phyloP scores from a whole-genome alignment of 2,888 invertebrate genomes.

The Pseudococcus viburni region DNA sequence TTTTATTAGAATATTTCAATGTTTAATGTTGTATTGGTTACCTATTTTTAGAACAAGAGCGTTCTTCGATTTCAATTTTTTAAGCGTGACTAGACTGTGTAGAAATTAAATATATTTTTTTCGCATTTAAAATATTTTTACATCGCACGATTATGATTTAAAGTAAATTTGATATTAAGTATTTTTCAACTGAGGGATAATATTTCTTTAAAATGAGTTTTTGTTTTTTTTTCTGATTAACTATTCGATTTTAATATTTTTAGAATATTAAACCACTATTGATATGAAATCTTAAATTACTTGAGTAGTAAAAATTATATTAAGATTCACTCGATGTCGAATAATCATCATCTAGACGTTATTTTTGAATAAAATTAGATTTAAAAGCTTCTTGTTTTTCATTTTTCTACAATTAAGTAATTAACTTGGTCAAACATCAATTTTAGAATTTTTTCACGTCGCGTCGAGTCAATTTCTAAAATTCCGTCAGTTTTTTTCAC shows the following conservation, averaged over 20 bases:
- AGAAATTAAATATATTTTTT: not conserved
- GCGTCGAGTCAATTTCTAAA: not conserved
- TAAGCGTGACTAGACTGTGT: conserved; percentile 1
- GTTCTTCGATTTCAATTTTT: conserved; percentile 26
- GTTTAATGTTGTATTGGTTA: not conserved
- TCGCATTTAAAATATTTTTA: not conserved
- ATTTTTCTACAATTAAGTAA: not conserved
- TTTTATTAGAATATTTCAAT: not conserved
- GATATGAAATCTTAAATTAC: not conserved
- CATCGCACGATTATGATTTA: not conserved
- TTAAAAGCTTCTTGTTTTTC: not conserved
- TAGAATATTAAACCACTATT: not conserved
- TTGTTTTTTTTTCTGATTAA: not conserved
- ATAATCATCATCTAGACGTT: not conserved
- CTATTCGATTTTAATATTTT: not conserved
- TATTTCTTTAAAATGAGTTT: not conserved
- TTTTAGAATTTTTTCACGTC: not conserved
- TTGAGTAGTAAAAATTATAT: not conserved
- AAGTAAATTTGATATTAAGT: not conserved
- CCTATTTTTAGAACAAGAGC: not conserved
- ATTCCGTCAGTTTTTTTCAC: not conserved
- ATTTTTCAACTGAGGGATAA: too few species aligned
- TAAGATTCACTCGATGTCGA: conserved; percentile 2
- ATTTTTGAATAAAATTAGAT: not conserved
- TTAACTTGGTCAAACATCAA: not conserved